These are phyloP conservation scores for Caenorhabditis zanzibari DNA, from an alignment of 2,888 invertebrate genomes.

Conservation along the genomic window DNA sequence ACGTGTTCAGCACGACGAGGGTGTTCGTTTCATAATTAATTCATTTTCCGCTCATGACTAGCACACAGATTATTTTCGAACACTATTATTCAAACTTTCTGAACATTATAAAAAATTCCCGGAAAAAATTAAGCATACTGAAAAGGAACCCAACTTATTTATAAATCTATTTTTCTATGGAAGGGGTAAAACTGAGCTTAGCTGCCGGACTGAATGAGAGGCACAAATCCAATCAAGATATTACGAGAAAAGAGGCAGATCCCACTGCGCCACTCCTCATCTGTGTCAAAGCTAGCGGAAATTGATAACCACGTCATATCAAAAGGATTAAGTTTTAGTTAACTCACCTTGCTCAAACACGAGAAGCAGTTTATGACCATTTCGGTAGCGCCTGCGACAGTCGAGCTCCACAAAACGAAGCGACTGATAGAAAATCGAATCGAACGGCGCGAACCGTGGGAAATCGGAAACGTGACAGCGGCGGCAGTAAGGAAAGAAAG, in stretches of 20 bases:
- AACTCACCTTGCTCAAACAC: conserved; percentile 48
- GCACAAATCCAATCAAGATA: conserved; percentile 60
- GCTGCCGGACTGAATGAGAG: neutral
- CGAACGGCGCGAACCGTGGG: conserved; percentile 40
- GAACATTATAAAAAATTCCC: neutral
- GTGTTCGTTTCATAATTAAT: conserved; percentile 46
- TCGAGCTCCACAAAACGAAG: neutral
- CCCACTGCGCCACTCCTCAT: conserved; percentile 29
- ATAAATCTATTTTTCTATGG: conserved; percentile 5
- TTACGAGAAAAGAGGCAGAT: conserved; percentile 29
- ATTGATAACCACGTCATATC: conserved; percentile 50
- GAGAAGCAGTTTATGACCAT: conserved; percentile 43
- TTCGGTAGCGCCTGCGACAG: neutral
- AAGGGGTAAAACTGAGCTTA: conserved; percentile 9
- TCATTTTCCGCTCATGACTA: conserved; percentile 26
- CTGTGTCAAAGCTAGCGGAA: conserved; percentile 41
- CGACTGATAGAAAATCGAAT: conserved; percentile 13
- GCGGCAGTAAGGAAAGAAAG: neutral
- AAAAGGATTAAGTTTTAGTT: conserved; percentile 16
- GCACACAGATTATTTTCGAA: conserved; percentile 27
- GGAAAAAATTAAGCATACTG: neutral
- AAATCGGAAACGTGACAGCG: conserved; percentile 21
- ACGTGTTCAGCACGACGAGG: neutral
- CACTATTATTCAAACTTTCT: conserved; percentile 20
- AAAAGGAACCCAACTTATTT: conserved; percentile 17